Percentiles rank a stretch among this genome's conserved stretches.
phyloP scores from a whole-genome alignment of 2,888 invertebrate genomes.

The Chrysomela aeneicollis region DNA sequence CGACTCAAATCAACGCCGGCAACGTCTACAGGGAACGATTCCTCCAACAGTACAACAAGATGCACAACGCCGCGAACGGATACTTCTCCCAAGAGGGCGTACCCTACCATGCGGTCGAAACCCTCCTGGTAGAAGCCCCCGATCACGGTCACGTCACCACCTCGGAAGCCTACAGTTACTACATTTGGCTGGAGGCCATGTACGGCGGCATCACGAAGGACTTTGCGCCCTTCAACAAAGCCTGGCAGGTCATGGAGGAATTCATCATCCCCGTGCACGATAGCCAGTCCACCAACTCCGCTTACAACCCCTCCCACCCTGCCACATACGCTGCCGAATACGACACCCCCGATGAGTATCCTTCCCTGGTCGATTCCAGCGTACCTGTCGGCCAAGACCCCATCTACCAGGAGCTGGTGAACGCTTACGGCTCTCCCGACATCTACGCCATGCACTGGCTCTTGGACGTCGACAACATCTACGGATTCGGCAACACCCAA shows the following conservation, averaged over 20 bases:
- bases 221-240: slow-evolving; percentile 42
- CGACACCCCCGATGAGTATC: slow-evolving; percentile 42
- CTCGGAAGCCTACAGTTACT: slow-evolving; percentile 46
- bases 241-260: slow-evolving; percentile 42
- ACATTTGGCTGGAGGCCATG: slow-evolving; percentile 45
- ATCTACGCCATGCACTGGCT: slow-evolving; percentile 47
- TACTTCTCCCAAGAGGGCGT: slow-evolving; percentile 46
- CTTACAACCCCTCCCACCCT: slow-evolving; percentile 40
- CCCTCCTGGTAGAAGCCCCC: slow-evolving; percentile 45
- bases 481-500: slow-evolving; percentile 43
- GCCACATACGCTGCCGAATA: slow-evolving; percentile 43
- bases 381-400: slow-evolving; percentile 43
- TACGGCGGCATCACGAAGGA: slow-evolving; percentile 42
- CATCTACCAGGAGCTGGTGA: slow-evolving; percentile 38
- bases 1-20: slow-evolving; percentile 36
- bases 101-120: slow-evolving; percentile 46
- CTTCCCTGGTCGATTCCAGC: slow-evolving; percentile 32
- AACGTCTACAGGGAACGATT: slow-evolving; percentile 42
- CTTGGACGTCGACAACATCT: slow-evolving; percentile 44
- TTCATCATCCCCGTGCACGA: slow-evolving; percentile 42
- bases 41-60: slow-evolving; percentile 42
- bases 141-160: slow-evolving; percentile 48
- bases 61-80: slow-evolving; percentile 38
- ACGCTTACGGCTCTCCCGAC: slow-evolving; percentile 37
- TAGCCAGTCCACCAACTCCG: slow-evolving; percentile 40